Evolutionary conservation across 2,797 vertebrate genomes (phyloP).

Genomic region (Amblyraja radiata): DNA sequence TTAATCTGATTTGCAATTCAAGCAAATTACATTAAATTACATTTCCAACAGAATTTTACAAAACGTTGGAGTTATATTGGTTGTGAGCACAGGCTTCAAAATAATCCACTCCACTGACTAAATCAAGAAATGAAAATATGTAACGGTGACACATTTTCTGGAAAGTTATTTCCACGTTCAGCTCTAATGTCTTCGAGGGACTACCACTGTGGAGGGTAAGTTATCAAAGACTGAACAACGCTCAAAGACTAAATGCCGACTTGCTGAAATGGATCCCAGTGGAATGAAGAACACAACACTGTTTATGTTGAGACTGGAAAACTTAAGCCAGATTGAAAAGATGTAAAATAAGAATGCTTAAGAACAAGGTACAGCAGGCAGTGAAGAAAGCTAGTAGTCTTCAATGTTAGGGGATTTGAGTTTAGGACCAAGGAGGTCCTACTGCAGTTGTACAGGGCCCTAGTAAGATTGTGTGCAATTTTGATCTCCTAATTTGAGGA

Average conservation of each 20-base stretch:
- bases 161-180: background rate
- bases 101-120: background rate
- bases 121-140: background rate
- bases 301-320: background rate
- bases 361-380: background rate
- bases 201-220: background rate
- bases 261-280: background rate
- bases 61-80: background rate
- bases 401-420: too few species aligned
- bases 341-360: background rate
- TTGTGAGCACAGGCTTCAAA: background rate
- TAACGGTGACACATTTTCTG: background rate
- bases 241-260: background rate
- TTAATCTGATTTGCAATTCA: background rate
- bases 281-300: background rate
- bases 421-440: too few species aligned
- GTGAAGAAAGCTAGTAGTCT: too few species aligned
- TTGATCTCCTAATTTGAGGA: too few species aligned
- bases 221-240: constrained; percentile 10
- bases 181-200: background rate
- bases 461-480: too few species aligned
- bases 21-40: background rate
- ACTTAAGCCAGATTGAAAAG: background rate
- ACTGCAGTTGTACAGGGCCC: too few species aligned
- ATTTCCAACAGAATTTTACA: background rate